These are phyloP conservation scores for Acanthornis magna DNA, from an alignment of 2,797 vertebrate genomes.

Conservation along the genomic window DNA sequence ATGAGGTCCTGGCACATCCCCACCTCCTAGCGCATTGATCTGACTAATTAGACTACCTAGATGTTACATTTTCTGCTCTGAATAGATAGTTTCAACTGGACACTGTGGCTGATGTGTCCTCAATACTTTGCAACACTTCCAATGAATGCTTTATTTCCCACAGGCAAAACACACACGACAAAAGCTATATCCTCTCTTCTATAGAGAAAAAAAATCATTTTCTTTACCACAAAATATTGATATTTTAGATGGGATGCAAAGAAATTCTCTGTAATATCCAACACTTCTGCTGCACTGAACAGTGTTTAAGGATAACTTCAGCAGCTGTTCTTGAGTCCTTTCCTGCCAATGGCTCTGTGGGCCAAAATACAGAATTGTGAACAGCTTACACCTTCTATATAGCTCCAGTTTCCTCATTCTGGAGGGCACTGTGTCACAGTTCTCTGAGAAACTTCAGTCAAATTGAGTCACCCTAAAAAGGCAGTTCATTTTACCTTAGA, in stretches of 20 bases:
- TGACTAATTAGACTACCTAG: conserved; percentile 75
- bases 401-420: background rate
- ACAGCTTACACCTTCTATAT: background rate
- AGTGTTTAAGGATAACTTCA: background rate
- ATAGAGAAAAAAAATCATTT: background rate
- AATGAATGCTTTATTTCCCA: background rate
- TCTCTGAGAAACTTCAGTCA: background rate
- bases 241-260: background rate
- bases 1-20: conserved; percentile 70
- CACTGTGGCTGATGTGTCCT: background rate
- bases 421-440: fast-evolving
- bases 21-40: conserved; percentile 77
- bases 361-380: background rate
- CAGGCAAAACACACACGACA: background rate
- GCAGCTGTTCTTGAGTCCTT: background rate
- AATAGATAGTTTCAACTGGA: background rate
- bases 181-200: background rate
- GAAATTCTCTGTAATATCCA: background rate
- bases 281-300: background rate
- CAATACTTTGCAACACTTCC: background rate
- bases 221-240: background rate
- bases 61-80: conserved; percentile 22
- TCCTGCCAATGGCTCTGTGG: background rate
- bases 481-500: background rate
- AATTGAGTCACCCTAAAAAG: background rate